A percentile compares a stretch with the other conserved stretches of the same genome.
phyloP scores from a whole-genome alignment of 2,888 invertebrate genomes.

The Aleiodes testaceus region DNA sequence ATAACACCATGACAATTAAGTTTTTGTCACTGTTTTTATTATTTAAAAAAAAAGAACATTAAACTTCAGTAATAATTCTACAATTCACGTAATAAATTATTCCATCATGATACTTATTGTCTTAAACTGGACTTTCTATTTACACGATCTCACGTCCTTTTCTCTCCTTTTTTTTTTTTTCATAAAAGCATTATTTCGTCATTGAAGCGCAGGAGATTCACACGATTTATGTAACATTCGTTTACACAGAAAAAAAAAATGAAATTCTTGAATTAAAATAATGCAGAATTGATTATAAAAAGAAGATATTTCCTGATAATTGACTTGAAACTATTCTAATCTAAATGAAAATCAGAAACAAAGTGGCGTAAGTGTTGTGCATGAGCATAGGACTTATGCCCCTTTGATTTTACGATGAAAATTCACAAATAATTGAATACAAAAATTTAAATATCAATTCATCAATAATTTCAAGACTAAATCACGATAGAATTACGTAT shows the following conservation, averaged over 20 bases:
- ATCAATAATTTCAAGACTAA: too few relatives aligned
- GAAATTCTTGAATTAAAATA: too few relatives aligned
- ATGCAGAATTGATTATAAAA: too few relatives aligned
- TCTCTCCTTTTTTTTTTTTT: neutral
- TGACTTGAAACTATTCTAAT: too few relatives aligned
- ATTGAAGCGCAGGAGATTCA: slow-evolving; percentile 17
- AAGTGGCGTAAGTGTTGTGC: too few relatives aligned
- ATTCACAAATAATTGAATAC: too few relatives aligned
- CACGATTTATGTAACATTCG: slow-evolving; percentile 4
- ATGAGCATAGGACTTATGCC: too few relatives aligned
- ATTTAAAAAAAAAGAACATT: slow-evolving; percentile 14
- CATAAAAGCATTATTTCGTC: slow-evolving; percentile 28
- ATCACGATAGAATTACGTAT: neutral
- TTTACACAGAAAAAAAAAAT: too few relatives aligned
- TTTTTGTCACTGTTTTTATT: neutral
- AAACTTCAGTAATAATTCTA: slow-evolving; percentile 23
- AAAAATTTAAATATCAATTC: too few relatives aligned
- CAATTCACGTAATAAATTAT: slow-evolving; percentile 50
- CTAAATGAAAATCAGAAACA: too few relatives aligned
- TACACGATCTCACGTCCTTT: slow-evolving; percentile 39
- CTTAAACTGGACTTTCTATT: slow-evolving; percentile 46
- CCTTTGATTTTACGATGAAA: too few relatives aligned
- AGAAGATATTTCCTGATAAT: too few relatives aligned
- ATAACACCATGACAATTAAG: neutral
- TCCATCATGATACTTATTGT: slow-evolving; percentile 33